Evolutionary conservation across 2,797 vertebrate genomes (phyloP).

Genomic region (Argentina silus): DNA sequence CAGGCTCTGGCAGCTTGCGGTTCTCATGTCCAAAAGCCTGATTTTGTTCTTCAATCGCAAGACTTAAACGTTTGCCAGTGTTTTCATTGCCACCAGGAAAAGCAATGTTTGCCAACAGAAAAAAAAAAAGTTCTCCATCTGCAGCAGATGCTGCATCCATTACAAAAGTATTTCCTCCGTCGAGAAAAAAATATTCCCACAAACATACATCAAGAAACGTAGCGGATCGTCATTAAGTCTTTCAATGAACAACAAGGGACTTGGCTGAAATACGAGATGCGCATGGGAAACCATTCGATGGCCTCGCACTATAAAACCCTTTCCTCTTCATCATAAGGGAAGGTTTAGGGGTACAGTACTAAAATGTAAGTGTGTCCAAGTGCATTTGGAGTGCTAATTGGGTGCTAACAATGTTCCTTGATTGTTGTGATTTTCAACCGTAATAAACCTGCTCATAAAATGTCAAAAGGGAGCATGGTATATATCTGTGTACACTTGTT

Average conservation of each 20-base stretch:
- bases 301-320: slow-evolving; percentile 7
- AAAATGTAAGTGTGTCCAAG: slow-evolving; percentile 43
- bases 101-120: slow-evolving; percentile 50
- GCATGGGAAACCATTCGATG: slow-evolving; percentile 15
- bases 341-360: slow-evolving; percentile 26
- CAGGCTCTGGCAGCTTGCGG: slow-evolving; percentile 13
- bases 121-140: slow-evolving; percentile 38
- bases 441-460: slow-evolving; percentile 75
- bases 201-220: slow-evolving; percentile 18
- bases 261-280: background rate
- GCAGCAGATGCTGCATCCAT: slow-evolving; percentile 44
- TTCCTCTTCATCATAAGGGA: slow-evolving; percentile 13
- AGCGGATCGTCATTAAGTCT: background rate
- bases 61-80: slow-evolving; percentile 57
- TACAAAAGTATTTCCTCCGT: slow-evolving; percentile 43
- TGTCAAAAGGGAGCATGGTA: slow-evolving; percentile 56
- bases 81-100: slow-evolving; percentile 67
- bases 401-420: slow-evolving; percentile 70
- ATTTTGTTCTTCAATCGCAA: slow-evolving; percentile 53
- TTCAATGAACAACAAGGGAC: slow-evolving; percentile 1
- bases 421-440: slow-evolving; percentile 61
- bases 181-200: slow-evolving; percentile 28
- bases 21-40: slow-evolving; percentile 49
- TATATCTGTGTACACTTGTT: slow-evolving; percentile 42
- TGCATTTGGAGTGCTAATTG: slow-evolving; percentile 66